phyloP scores from a whole-genome alignment of 1,140 invertebrate species.

The Archegozetes longisetosus region DNA sequence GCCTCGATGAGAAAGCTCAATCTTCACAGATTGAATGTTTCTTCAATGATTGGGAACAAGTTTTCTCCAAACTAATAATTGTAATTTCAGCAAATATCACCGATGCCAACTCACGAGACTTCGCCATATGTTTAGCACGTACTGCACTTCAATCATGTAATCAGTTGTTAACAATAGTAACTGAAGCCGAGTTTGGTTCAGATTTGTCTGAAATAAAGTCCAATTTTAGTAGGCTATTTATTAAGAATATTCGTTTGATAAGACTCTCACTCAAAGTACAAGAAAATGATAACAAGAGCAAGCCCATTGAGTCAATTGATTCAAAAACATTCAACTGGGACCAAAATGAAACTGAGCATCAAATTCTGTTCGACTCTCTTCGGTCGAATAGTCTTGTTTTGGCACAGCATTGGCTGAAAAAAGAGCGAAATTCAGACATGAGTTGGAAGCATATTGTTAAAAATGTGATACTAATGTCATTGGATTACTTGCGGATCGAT shows the following conservation, averaged over 20 bases:
- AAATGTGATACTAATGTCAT: neutral
- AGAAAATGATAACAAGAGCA: too few species aligned
- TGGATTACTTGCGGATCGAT: neutral
- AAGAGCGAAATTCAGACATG: neutral
- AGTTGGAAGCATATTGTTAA: neutral
- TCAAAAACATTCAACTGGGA: too few species aligned
- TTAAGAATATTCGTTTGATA: neutral
- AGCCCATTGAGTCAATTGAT: too few species aligned
- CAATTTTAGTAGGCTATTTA: slow-evolving; percentile 5
- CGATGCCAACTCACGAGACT: neutral
- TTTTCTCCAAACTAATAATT: neutral
- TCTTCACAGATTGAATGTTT: neutral
- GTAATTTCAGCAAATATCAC: neutral
- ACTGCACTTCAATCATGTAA: slow-evolving; percentile 23
- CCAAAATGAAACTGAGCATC: neutral
- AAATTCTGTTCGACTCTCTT: neutral
- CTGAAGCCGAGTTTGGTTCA: neutral
- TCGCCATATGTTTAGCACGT: neutral
- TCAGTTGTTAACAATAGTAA: slow-evolving; percentile 3
- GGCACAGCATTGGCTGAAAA: neutral
- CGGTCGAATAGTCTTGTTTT: neutral
- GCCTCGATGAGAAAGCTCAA: too few species aligned
- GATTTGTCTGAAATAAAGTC: neutral
- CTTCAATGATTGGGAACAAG: slow-evolving; percentile 5
- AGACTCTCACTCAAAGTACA: neutral